Base-by-base conservation (phyloP, 2,888 invertebrate genomes). In the Archaeoteleia sp. region DNA sequence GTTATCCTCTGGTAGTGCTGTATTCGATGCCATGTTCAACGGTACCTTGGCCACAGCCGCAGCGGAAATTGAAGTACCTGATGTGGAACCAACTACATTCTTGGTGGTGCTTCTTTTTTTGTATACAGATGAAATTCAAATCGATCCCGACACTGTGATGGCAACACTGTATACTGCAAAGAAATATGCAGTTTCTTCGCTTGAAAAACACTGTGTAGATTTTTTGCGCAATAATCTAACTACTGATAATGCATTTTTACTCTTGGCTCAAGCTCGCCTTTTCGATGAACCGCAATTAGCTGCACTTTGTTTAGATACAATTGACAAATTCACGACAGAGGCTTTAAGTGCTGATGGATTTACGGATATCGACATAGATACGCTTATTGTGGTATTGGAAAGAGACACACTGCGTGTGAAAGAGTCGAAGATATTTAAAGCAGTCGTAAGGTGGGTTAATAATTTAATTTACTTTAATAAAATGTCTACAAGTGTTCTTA, bases 21-120 rank as follows among this genome's bases (percentile, higher is more conserved):
- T 95, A 1, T 95, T 95, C 81, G 94, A 95, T 83, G 93, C 93
- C 4, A 92, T 95, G 92, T 95, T 95, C 78, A 93, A 93, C 79
- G 93, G 94, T 20, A 91, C 91, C 0, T 84, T 92, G 76, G 91
- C 91, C 0, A 90, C 91, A 0, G 88, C 89, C 60, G 89, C 90
- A 42, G 89, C 90, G 57, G 92, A 93, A 75, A 91, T 95, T 45
- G 93, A 93, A 79, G 86, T 95, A 43, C 93, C 94, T 0, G 95
- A 95, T 83, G 93, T 95, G 0, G 95, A 95, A 78, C 93, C 94
- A 0, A 90, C 91, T 4, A 93, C 94, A 0, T 95, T 95, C 81
- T 84, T 93, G 34, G 91, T 93, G 66, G 87, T 95, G 48, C 86
- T 95, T 30, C 89, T 88, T 82, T 91, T 91, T 84, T 86, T 91